Evolutionary conservation across 1,140 invertebrate species (phyloP).

Genomic region (Asbolus verrucosus): DNA sequence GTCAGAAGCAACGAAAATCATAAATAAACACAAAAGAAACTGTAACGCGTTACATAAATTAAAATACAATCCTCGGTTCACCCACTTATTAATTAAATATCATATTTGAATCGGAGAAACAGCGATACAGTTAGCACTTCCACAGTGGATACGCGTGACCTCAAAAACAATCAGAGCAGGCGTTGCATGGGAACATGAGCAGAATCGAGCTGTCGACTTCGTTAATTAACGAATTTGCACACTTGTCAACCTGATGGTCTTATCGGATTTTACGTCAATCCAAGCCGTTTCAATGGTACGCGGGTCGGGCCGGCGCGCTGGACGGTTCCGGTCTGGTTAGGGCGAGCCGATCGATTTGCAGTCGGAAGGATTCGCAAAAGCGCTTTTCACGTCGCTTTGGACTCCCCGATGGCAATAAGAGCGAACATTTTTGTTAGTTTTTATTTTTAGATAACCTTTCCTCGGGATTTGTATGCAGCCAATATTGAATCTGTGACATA

Average conservation of each 20-base stretch:
- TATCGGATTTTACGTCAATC: too few relatives aligned
- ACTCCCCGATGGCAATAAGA: too few relatives aligned
- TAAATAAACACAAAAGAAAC: conserved; percentile 22
- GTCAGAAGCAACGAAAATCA: conserved; percentile 19
- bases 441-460: too few relatives aligned
- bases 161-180: conserved; percentile 32
- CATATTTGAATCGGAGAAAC: background rate
- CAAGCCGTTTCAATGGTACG: too few relatives aligned
- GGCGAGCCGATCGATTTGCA: too few relatives aligned
- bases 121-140: conserved; percentile 20
- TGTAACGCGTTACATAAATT: conserved; percentile 7
- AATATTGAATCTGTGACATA: too few relatives aligned
- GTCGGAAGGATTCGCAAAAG: too few relatives aligned
- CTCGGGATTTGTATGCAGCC: too few relatives aligned
- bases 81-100: conserved; percentile 25
- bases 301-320: too few relatives aligned
- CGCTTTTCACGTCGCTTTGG: too few relatives aligned
- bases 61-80: conserved; percentile 38
- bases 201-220: conserved; percentile 9
- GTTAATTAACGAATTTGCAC: conserved; percentile 30
- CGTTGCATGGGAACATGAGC: conserved; percentile 30
- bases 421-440: too few relatives aligned
- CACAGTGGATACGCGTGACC: conserved; percentile 10
- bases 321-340: too few relatives aligned
- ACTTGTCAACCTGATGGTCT: background rate